Base-by-base conservation (phyloP, 2,797 vertebrate species). In the Lithobates sylvaticus region DNA sequence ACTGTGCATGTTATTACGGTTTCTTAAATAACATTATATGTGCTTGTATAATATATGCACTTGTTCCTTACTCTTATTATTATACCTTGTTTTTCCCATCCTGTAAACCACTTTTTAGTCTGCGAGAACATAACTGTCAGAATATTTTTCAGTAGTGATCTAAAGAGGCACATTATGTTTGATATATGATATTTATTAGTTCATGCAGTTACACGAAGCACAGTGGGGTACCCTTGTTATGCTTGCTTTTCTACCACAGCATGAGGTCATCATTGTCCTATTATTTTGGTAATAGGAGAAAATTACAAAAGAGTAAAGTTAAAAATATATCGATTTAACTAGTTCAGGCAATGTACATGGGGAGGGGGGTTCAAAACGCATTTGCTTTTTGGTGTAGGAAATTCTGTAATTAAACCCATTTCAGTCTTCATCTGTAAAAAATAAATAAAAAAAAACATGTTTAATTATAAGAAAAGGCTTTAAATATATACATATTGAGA, bases 181-280 rank as follows among this genome's bases (percentile, higher is more conserved):
- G 85, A 87, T 67, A 78, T 78, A 87, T 87, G 85, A 65, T 76
- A 83, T 75, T 87, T 87, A 87, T 87, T 87, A 87, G 85, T 74
- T 83, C 29, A 54, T 73, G 80, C 61, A 86, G 74, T 83, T 85
- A 70, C 65, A 83, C 75, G 81, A 72, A 27, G 85, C 85, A 73
- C 80, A 61, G 85, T 83, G 36, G 85, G 85, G 58, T 39, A 42
- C 75, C 54, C 7, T 71, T 36, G 74, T 72, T 78, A 78, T 83
- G 64, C 39, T 71, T 76, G 78, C 67, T 86, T 74, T 34, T 69
- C 36, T 54, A 64, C 23, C 34, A 47, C 80, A 78, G 80, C 54
- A 83, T 74, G 70, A 82, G 70, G 74, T 47, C 70, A 50, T 77
- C 64, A 86, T 76, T 81, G 13, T 70, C 58, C 50, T 82, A 64